Base-by-base conservation (phyloP, 2,888 invertebrate species). In the Drosophila mulleri region DNA sequence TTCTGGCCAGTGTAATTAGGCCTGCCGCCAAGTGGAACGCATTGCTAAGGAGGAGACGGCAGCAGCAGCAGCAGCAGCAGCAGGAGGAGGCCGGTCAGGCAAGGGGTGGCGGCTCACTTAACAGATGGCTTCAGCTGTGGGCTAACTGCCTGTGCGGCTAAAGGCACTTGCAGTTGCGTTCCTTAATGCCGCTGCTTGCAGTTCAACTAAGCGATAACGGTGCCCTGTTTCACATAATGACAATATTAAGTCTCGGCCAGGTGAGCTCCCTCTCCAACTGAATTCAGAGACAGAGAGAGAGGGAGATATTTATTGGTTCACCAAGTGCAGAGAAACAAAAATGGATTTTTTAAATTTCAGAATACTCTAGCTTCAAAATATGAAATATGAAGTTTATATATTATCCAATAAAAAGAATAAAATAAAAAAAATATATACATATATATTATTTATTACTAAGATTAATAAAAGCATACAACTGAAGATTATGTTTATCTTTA, bases 21-120 rank as follows among this genome's bases (percentile, higher is more conserved):
- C 80, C 82, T 85, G 88, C 88, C 67, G 85, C 74, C 85, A 88
- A 84, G 83, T 83, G 83, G 83, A 83, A 85, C 88, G 80, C 74
- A 82, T 79, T 87, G 73, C 60, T 23, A 57, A 35, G 35, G 32
- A 50, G 50, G 32, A 32, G 48, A 18, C 48, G 32, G 9, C 16
- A 1, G 23, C n/a, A 48, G 26, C 26, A n/a, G 47, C 47, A 47
- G 23, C 47, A 47, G 44, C 44, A 23, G 18, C 41, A 42, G 23
- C 23, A 67, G 56, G 9, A 42, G 60, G 5, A 37, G 58, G 57
- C 42, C 48, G 18, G 20, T 48, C 18, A 53, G 20, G 54, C 18
- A 48, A 23, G 52, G 32, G 52, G 6, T 14, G 23, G 37, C 37
- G 59, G 62, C 47, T 50, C 66, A 66, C 48, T 26, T 69, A 77